Evolutionary conservation across 2,888 invertebrate species (phyloP).

Genomic region (Drosophila stalkeri): DNA sequence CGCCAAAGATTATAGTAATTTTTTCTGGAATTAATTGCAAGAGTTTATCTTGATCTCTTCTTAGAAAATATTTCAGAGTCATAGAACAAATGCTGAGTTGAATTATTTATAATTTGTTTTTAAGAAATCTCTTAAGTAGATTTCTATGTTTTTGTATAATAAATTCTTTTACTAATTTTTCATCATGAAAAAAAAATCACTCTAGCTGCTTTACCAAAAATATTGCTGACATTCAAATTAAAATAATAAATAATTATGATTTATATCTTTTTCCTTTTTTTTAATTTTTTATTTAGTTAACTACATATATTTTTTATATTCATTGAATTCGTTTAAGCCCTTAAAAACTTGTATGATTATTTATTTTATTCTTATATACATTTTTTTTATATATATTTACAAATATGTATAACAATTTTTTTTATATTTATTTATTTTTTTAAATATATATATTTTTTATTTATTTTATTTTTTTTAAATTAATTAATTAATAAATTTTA

Average conservation of each 20-base stretch:
- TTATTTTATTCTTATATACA: no score
- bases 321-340: no score
- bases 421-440: not conserved
- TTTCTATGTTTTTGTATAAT: not conserved
- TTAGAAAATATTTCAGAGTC: not conserved
- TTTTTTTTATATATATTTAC: no score
- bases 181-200: not conserved
- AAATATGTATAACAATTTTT: no score
- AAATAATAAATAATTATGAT: not conserved
- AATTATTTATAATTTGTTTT: not conserved
- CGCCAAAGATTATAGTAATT: slow-evolving; percentile 7
- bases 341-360: no score
- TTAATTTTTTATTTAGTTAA: not conserved
- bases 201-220: not conserved
- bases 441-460: no score
- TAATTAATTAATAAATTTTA: no score
- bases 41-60: not conserved
- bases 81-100: not conserved
- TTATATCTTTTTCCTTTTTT: not conserved
- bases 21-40: not conserved
- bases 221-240: not conserved
- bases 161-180: not conserved
- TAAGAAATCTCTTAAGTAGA: not conserved
- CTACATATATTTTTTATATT: no score
- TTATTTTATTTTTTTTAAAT: no score